Evolutionary conservation across 2,888 invertebrate genomes (phyloP).

Genomic region (Amblyjoppa fuscipennis): DNA sequence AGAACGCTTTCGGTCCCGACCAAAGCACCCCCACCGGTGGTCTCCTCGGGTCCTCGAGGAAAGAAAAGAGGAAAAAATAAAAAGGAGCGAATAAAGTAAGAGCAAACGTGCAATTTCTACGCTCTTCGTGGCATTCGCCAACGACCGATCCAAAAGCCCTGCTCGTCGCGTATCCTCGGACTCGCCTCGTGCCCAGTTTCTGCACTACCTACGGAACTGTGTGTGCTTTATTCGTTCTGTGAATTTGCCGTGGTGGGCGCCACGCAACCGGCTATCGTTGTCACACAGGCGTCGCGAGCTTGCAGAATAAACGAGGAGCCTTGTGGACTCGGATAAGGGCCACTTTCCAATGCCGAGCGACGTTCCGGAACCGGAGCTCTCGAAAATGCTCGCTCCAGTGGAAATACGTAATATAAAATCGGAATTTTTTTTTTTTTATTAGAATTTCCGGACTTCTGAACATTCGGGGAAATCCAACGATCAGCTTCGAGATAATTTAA

Average conservation of each 20-base stretch:
- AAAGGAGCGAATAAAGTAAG: neutral
- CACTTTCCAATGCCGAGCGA: conserved; percentile 38
- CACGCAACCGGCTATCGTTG: conserved; percentile 39
- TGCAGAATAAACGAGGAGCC: conserved; percentile 53
- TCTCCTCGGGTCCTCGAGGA: conserved; percentile 39
- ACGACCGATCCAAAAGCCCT: conserved; percentile 42
- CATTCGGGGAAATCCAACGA: too few species aligned
- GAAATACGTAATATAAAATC: too few species aligned
- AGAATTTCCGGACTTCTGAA: too few species aligned
- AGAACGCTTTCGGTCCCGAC: conserved; percentile 53
- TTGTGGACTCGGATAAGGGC: conserved; percentile 42
- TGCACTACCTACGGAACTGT: neutral
- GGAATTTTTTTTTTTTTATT: too few species aligned
- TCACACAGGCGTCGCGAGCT: conserved; percentile 43
- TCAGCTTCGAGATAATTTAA: too few species aligned
- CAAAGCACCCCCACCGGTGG: conserved; percentile 35
- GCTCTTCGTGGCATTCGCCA: conserved; percentile 28
- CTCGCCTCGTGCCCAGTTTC: conserved; percentile 1
- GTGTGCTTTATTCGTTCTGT: conserved; percentile 46
- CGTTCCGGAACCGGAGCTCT: neutral
- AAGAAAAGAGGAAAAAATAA: neutral
- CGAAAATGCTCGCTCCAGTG: too few species aligned
- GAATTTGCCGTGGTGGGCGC: conserved; percentile 14
- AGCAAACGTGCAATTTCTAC: conserved; percentile 36
- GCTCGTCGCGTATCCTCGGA: conserved; percentile 50